Evolutionary conservation across 2,113 vertebrate species (phyloP).

Genomic region (Dicaeum eximium): DNA sequence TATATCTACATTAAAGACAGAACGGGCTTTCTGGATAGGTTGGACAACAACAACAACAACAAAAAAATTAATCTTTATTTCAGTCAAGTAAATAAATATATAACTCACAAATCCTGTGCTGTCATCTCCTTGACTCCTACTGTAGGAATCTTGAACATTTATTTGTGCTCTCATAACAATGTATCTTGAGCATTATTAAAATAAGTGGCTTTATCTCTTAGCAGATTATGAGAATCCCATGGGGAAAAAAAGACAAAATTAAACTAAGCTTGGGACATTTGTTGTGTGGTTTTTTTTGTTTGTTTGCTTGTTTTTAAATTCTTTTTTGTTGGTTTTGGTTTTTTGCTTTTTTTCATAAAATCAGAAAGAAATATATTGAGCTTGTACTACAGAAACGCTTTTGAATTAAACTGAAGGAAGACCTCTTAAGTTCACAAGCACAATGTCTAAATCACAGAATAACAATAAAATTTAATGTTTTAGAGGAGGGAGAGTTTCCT

Average conservation of each 20-base stretch:
- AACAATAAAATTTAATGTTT: background rate
- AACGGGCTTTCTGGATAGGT: background rate
- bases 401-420: background rate
- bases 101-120: background rate
- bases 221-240: background rate
- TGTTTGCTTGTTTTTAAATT: background rate
- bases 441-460: background rate
- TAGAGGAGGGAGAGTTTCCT: background rate
- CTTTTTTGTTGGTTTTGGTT: background rate
- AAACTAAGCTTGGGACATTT: background rate
- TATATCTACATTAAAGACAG: background rate
- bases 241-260: too few relatives aligned
- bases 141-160: background rate
- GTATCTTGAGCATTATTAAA: background rate
- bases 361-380: background rate
- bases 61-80: background rate
- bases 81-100: background rate
- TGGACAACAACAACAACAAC: background rate
- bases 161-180: background rate
- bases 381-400: background rate
- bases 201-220: background rate
- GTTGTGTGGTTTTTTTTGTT: background rate
- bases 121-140: background rate
- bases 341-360: background rate
- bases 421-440: background rate